phyloP scores from a whole-genome alignment of 2,797 vertebrate genomes.

The Microchirus variegatus region DNA sequence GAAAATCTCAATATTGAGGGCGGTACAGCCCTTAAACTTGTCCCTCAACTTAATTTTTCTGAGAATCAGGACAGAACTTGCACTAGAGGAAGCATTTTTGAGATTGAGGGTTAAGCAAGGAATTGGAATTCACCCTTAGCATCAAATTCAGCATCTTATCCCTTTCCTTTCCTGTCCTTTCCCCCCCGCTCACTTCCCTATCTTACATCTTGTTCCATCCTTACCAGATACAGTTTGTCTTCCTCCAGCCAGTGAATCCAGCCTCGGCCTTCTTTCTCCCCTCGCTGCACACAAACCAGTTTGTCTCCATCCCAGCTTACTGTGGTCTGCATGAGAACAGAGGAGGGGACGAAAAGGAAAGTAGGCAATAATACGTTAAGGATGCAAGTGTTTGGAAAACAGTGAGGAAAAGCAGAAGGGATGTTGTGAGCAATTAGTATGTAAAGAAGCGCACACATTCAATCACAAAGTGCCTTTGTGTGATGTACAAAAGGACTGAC shows the following conservation, averaged over 20 bases:
- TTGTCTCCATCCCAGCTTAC: slow-evolving; percentile 91
- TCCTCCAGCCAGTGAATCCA: slow-evolving; percentile 96
- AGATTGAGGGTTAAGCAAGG: too few species aligned
- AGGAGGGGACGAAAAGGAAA: neutral
- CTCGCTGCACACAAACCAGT: slow-evolving; percentile 88
- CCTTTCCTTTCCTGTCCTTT: slow-evolving; percentile 6
- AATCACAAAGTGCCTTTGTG: slow-evolving; percentile 21
- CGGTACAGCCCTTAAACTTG: too few species aligned
- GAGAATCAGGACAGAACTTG: too few species aligned
- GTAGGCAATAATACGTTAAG: too few species aligned
- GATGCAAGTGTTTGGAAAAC: too few species aligned
- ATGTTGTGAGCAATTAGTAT: slow-evolving; percentile 27
- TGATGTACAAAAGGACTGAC: neutral
- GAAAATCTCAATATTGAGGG: too few species aligned
- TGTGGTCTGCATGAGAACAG: slow-evolving; percentile 80
- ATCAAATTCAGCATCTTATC: slow-evolving; percentile 8
- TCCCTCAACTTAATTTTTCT: too few species aligned
- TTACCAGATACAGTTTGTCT: slow-evolving; percentile 88
- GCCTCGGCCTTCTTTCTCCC: slow-evolving; percentile 91
- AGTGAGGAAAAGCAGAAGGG: too few species aligned
- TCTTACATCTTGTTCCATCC: slow-evolving; percentile 42
- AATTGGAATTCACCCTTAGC: too few species aligned
- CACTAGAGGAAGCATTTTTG: too few species aligned
- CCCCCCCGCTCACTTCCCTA: too few species aligned
- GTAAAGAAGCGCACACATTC: slow-evolving; percentile 29